Evolutionary conservation across 2,888 invertebrate genomes (phyloP), one percentile per base, ranked within the genome.

Genomic region (Panopea generosa): DNA sequence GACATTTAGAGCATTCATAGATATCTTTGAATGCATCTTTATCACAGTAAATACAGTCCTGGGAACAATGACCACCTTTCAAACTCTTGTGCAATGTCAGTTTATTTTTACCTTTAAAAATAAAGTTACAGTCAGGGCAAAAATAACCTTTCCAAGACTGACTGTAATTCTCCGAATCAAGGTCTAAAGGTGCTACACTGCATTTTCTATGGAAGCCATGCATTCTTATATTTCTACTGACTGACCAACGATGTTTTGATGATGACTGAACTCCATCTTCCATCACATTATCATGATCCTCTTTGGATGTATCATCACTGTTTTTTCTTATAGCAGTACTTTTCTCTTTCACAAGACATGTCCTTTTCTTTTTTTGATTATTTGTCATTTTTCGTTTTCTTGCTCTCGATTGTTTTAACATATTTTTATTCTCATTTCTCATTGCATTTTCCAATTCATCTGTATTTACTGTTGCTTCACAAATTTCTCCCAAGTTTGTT

Each of bases 41-140:
- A 60, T 74, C 74, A 69, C 74, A 74, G 26, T 69, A 74, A 38
- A 74, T 74, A 59, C 74, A 74, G 22, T 69, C 63, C 4, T 63
- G 59, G 26, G 68, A 57, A 33, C 74, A 74, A 16, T 40, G 14
- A 7, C 74, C 74, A 22, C 40, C 47, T 52, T 65, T 74, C 18
- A 74, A 27, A 24, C 29, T 27, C 47, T 74, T 74, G 33, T 74
- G 74, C 16, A 69, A 38, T 6, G 40, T 18, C 20, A 69, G 33
- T 38, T 69, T 68, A 20, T 53, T 74, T 38, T 63, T 63, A 2
- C 47, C 24, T 22, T 22, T 38, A 22, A 74, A 74, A 29, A 74
- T 59, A 47, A 47, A 74, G 14, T 60, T 47, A 33, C 74, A 74
- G 52, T 74, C 74, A 14, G 20, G 18, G 38, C 74, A 74, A 40